Conservation (phyloP, 2,113 vertebrate genomes). For the Indicator maculatus region DNA sequence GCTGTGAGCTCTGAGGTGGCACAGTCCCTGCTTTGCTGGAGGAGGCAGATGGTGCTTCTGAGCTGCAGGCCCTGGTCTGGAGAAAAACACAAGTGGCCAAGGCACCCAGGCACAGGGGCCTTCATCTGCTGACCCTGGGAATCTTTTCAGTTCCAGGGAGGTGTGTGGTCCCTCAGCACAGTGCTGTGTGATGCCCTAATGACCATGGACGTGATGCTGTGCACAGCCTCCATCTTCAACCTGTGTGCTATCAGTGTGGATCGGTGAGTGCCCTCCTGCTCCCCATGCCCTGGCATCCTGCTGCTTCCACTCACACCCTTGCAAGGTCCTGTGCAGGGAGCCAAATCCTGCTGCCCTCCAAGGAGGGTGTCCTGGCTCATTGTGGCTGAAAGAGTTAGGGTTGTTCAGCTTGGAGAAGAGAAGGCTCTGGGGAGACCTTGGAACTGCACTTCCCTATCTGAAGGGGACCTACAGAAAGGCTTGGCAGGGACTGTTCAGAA, state of each 20-base stretch:
- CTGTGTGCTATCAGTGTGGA: constrained; percentile 94
- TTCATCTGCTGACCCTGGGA: neutral
- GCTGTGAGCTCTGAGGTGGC: neutral
- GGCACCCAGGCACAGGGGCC: neutral
- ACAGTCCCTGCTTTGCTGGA: too few species aligned
- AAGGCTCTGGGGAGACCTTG: too few species aligned
- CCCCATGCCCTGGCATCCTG: neutral
- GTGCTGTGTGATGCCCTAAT: constrained; percentile 88
- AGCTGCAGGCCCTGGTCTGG: neutral
- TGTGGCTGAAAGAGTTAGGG: too few species aligned
- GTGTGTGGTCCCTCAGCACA: constrained; percentile 84
- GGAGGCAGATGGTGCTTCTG: too few species aligned
- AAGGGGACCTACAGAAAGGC: too few species aligned
- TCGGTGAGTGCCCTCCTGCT: constrained; percentile 73
- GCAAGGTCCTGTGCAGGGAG: rapidly evolving
- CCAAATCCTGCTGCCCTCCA: neutral
- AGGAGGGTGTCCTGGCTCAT: neutral
- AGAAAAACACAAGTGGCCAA: neutral
- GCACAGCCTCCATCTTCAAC: constrained; percentile 95
- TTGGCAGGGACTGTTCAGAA: too few species aligned
- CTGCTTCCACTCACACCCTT: rapidly evolving
- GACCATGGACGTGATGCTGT: constrained; percentile 96
- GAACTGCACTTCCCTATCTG: too few species aligned
- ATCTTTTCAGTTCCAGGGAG: constrained; percentile 88
- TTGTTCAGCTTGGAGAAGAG: too few species aligned